Evolutionary conservation across 2,797 vertebrate genomes (phyloP), one percentile per base, ranked within the genome.

Genomic region (Dromococcyx pavoninus): DNA sequence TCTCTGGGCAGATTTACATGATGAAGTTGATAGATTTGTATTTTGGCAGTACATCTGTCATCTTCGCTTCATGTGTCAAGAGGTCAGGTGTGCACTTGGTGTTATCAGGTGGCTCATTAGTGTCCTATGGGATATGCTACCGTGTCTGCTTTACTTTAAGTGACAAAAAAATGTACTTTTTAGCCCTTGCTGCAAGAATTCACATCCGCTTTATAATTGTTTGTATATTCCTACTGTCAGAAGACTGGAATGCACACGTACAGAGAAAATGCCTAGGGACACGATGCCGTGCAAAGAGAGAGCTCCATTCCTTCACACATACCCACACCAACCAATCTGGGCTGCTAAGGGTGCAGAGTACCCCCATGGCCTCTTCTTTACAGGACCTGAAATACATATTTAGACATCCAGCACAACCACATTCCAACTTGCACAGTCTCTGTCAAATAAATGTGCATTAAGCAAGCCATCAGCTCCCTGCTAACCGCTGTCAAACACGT

Each of bases 11-110:
- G 86, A 91, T 97, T 94, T 93, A 89, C 92, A 94, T 96, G 95
- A 96, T 95, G 92, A 97, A 97, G 90, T 86, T 96, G 94, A 97
- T 81, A 93, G 94, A 97, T 95, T 96, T 94, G 61, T 97, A 94
- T 93, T 94, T 96, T 97, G 98, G 97, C 96, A 91, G 96, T 96
- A 94, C 95, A 97, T 97, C 98, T 98, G 97, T 98, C 97, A 97
- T 96, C 87, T 87, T 73, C 2, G 84, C 67, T 91, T 91, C 93
- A 41, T 1, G n/a, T 96, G 95, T 96, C 94, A 92, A 74, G 88
- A 95, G 97, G 89, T 97, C 90, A 87, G 91, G 91, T 75, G 72
- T 66, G 91, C 76, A 72, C 86, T 97, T 62, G 75, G 87, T 91
- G 93, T 76, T 95, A 92, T 96, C 96, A 94, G 89, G 86, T 94